A percentile compares a stretch with the other conserved stretches of the same genome.
Evolutionary conservation across 1,140 invertebrate species (phyloP).

Genomic region (Sarcophaga bullata): DNA sequence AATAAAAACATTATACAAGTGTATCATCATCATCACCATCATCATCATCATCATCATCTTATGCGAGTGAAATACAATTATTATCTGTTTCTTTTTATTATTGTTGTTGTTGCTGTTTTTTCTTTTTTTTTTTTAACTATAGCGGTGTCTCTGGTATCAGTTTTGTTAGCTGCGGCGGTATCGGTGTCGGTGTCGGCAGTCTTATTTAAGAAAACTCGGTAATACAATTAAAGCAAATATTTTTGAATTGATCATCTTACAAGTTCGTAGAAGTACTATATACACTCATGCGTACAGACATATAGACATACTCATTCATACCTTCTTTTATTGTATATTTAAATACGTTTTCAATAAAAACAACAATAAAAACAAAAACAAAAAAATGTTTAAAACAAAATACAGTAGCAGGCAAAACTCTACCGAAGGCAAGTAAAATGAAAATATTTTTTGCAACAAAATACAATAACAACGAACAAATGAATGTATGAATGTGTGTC

Average conservation of each 20-base stretch:
- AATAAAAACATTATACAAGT: neutral
- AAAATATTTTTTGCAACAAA: neutral
- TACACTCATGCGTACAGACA: neutral
- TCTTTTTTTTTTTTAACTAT: neutral
- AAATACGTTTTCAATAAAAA: neutral
- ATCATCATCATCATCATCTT: too few species aligned
- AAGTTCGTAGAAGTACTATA: conserved; percentile 8
- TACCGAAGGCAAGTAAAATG: neutral
- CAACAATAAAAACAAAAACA: too few species aligned
- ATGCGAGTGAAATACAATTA: too few species aligned
- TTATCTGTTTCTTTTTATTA: too few species aligned
- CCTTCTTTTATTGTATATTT: neutral
- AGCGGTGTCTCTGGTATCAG: too few species aligned
- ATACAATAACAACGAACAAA: neutral
- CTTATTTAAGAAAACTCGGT: neutral
- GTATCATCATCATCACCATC: too few species aligned
- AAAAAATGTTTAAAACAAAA: neutral
- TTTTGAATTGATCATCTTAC: conserved; percentile 22
- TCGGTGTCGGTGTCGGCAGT: neutral
- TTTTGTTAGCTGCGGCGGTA: too few species aligned
- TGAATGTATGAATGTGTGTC: neutral
- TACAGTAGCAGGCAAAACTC: conserved; percentile 14
- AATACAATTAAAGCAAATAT: conserved; percentile 22
- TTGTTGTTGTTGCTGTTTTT: neutral
- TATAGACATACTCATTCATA: neutral